phyloP scores from a whole-genome alignment of 2,888 invertebrate species.

The Ennomos quercinarius region DNA sequence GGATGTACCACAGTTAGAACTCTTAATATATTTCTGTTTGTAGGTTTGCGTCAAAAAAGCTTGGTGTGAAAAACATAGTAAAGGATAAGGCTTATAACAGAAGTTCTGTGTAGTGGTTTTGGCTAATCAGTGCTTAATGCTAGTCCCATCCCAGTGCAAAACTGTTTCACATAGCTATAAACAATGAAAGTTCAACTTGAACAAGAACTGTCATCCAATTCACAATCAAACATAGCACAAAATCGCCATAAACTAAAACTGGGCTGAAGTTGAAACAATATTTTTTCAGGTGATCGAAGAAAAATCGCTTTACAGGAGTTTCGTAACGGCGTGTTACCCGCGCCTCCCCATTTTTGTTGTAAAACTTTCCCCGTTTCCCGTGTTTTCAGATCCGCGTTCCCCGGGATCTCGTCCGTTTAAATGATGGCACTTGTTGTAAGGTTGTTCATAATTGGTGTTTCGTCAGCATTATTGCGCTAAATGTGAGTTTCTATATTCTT shows the following conservation, averaged over 20 bases:
- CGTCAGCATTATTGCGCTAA: slow-evolving; percentile 7
- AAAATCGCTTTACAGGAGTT: slow-evolving; percentile 32
- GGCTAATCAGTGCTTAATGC: too few species aligned
- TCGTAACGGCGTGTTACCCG: slow-evolving; percentile 5
- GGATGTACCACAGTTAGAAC: too few species aligned
- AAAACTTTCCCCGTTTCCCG: slow-evolving; percentile 3
- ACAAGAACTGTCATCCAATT: too few species aligned
- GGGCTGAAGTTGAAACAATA: slow-evolving; percentile 45
- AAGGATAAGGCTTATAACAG: too few species aligned
- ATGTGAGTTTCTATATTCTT: slow-evolving; percentile 2
- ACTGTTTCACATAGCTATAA: too few species aligned
- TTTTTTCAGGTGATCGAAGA: slow-evolving; percentile 42
- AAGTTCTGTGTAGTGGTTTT: too few species aligned
- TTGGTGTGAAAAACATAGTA: too few species aligned
- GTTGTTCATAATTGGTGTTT: slow-evolving; percentile 15
- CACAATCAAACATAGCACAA: slow-evolving; percentile 14
- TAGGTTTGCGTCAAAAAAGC: too few species aligned
- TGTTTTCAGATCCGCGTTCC: not conserved
- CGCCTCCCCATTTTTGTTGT: slow-evolving; percentile 1
- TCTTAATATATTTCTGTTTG: too few species aligned
- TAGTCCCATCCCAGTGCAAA: too few species aligned
- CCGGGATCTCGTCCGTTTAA: slow-evolving; percentile 1
- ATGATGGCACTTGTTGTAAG: slow-evolving; percentile 16
- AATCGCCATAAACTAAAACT: slow-evolving; percentile 43
- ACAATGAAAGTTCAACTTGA: too few species aligned